Conservation (phyloP, 2,113 vertebrate species). For the Plotosus lineatus region DNA sequence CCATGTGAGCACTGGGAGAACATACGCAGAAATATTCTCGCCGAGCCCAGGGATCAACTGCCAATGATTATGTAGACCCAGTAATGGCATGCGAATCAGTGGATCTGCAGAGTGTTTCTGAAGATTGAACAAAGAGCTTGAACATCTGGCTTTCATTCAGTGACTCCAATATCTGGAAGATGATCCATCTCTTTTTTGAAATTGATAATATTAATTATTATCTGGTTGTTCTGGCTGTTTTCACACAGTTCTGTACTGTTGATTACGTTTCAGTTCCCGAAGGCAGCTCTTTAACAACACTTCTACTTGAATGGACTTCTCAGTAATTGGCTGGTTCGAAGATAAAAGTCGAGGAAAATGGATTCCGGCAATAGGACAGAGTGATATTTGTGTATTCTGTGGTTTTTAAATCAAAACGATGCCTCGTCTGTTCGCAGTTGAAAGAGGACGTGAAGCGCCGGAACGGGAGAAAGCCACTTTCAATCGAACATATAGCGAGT, state of each 20-base stretch:
- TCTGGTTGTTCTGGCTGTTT: background rate
- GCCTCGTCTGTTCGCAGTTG: background rate
- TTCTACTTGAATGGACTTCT: background rate
- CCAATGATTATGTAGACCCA: too few relatives aligned
- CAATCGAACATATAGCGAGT: background rate
- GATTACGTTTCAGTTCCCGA: background rate
- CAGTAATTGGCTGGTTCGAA: background rate
- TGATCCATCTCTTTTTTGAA: background rate
- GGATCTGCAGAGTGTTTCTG: background rate
- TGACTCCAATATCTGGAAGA: background rate
- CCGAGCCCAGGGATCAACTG: too few relatives aligned
- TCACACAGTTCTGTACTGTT: background rate
- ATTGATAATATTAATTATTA: background rate
- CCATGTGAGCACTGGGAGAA: too few relatives aligned
- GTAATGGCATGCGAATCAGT: too few relatives aligned
- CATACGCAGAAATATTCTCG: too few relatives aligned
- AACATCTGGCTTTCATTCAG: background rate
- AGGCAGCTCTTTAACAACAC: background rate
- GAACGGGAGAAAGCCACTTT: background rate
- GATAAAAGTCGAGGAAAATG: background rate
- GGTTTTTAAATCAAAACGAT: background rate
- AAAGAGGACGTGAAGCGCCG: background rate
- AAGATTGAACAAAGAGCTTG: background rate
- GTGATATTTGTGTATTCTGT: background rate
- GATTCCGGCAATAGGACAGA: background rate